Evolutionary conservation across 2,113 vertebrate species (phyloP).

Genomic region (Benitochromis conjunctus): DNA sequence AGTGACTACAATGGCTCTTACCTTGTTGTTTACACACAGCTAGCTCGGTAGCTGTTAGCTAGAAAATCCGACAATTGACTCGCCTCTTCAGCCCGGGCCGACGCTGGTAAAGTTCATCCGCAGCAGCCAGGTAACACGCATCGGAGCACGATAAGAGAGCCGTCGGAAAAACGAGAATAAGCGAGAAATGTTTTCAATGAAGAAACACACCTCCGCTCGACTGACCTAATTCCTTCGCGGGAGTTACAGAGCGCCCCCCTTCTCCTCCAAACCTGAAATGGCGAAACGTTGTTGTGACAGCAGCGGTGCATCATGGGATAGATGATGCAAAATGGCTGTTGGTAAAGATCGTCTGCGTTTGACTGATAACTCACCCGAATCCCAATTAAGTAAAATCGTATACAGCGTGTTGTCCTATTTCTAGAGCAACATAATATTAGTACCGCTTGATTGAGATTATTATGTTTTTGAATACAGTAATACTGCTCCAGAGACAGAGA

Average conservation of each 20-base stretch:
- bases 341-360: constrained; percentile 4
- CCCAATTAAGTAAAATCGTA: not conserved
- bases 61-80: constrained; percentile 32
- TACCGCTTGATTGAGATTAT: not conserved
- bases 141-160: constrained; percentile 5
- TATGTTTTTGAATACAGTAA: not conserved
- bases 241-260: not conserved
- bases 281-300: constrained; percentile 70
- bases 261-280: constrained; percentile 60
- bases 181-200: not conserved
- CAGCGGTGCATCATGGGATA: constrained; percentile 59
- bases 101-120: constrained; percentile 45
- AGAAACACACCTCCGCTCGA: not conserved
- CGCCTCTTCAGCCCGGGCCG: constrained; percentile 59
- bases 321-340: constrained; percentile 59
- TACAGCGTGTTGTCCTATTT: not conserved
- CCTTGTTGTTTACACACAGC: constrained; percentile 59
- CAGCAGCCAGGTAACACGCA: constrained; percentile 29
- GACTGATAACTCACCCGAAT: not conserved
- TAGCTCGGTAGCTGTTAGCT: constrained; percentile 35
- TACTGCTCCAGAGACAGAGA: not conserved
- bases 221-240: constrained; percentile 57
- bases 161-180: not conserved
- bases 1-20: not conserved
- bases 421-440: not conserved